Evolutionary conservation across 2,888 invertebrate genomes (phyloP), one percentile per base, ranked within the genome.

Genomic region (Hyposoter dolosus): DNA sequence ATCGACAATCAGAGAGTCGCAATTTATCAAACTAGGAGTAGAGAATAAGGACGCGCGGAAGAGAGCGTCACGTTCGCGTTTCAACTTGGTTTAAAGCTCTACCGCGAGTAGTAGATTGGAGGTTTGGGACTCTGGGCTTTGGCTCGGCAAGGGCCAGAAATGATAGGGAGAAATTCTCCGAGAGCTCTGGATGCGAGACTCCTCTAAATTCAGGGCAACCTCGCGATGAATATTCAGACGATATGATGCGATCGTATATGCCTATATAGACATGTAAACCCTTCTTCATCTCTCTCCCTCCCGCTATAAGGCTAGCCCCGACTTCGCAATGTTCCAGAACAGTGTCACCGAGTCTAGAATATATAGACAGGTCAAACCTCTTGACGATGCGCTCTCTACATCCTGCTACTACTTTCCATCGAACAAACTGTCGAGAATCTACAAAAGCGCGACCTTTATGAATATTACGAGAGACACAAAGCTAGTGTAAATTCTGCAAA

Each of bases 141-240:
- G 47, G 45, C 40, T 47, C 7, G 71, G 28, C 28, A 45, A 47
- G 45, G 60, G 40, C 28, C n/a, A 32, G 19, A 50, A 45, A 60
- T 28, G 56, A 7, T 28, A 47, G 68, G 23, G 56, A 40, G 45
- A 35, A 47, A 43, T 79, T 71, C 28, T n/a, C 69, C 23, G 35
- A 45, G 69, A 71, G 66, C 17, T 69, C 43, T 43, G 69, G 35
- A 60, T 23, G 63, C 45, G 66, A 32, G 65, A 68, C 79, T 72
- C 66, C 32, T 86, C 68, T 87, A 76, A 80, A 87, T 86, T 84
- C 83, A 84, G 83, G 87, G 82, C 84, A 86, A 85, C 85, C 66
- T 71, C 65, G 65, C 84, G 76, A 87, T 88, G 88, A 88, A 88
- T 87, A 88, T 88, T 88, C 88, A 85, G 75, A 75, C 75, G 85